Conservation (phyloP, 2,113 vertebrate species). For the Albula goreensis region DNA sequence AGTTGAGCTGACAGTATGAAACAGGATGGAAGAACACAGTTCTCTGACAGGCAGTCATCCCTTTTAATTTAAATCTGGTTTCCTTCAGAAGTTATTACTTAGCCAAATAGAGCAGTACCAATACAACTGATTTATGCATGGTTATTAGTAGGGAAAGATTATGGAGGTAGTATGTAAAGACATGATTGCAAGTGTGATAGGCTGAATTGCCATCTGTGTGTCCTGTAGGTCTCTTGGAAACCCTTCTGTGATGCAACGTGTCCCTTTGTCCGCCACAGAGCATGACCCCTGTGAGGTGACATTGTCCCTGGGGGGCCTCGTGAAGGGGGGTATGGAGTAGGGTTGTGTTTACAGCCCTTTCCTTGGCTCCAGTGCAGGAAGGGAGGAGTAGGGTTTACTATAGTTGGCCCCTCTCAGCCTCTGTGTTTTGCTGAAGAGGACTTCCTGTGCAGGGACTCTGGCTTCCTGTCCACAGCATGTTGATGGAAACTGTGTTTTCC, state of each 20-base stretch:
- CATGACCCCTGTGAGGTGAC: not conserved
- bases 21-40: not conserved
- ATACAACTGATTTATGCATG: not conserved
- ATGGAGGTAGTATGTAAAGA: not conserved
- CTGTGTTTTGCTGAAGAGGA: slow-evolving; percentile 6
- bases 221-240: not conserved
- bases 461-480: slow-evolving; percentile 27
- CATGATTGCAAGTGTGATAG: not conserved
- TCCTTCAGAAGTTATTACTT: not conserved
- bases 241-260: not conserved
- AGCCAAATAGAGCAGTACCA: not conserved
- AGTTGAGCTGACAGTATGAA: not conserved
- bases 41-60: not conserved
- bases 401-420: slow-evolving; percentile 15
- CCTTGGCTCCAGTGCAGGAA: not conserved
- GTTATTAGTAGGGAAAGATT: not conserved
- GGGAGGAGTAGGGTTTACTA: not conserved
- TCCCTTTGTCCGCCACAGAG: too few species aligned
- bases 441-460: slow-evolving; percentile 16
- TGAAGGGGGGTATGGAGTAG: not conserved
- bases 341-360: slow-evolving; percentile 20
- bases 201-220: not conserved
- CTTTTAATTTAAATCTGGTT: not conserved
- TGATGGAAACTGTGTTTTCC: slow-evolving; percentile 37
- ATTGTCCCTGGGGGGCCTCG: not conserved